These are phyloP conservation scores for Onthophagus taurus DNA, from an alignment of 1,140 invertebrate genomes.

Conservation along the genomic window DNA sequence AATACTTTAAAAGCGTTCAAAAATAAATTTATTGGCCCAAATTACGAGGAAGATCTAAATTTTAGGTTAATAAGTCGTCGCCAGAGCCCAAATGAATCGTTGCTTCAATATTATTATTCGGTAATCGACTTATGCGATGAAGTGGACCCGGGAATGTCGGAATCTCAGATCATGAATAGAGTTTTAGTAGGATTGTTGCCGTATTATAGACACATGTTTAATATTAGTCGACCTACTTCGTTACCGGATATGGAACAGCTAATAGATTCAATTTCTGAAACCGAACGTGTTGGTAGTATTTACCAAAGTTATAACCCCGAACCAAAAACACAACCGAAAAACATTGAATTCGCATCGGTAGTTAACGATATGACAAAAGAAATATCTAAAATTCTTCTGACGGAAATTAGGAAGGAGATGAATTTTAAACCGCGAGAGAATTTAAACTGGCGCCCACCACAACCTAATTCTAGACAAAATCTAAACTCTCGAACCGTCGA, in stretches of 20 bases:
- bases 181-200: not conserved
- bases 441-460: too few relatives aligned
- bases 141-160: not conserved
- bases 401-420: too few relatives aligned
- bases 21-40: constrained; percentile 5
- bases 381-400: too few relatives aligned
- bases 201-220: constrained; percentile 4
- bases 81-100: not conserved
- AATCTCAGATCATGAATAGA: not conserved
- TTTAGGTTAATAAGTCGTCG: constrained; percentile 5
- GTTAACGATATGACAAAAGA: too few relatives aligned
- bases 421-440: too few relatives aligned
- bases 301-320: too few relatives aligned
- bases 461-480: too few relatives aligned
- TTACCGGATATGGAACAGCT: not conserved
- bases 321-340: too few relatives aligned
- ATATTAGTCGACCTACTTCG: not conserved
- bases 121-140: constrained; percentile 1
- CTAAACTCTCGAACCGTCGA: too few relatives aligned
- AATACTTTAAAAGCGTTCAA: constrained; percentile 3
- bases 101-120: not conserved
- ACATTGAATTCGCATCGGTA: too few relatives aligned
- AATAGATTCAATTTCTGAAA: constrained; percentile 4
- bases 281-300: too few relatives aligned
- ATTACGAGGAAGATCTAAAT: constrained; percentile 7